These are phyloP conservation scores for Caradrina kadenii DNA, from an alignment of 2,888 invertebrate genomes.

Conservation along the genomic window DNA sequence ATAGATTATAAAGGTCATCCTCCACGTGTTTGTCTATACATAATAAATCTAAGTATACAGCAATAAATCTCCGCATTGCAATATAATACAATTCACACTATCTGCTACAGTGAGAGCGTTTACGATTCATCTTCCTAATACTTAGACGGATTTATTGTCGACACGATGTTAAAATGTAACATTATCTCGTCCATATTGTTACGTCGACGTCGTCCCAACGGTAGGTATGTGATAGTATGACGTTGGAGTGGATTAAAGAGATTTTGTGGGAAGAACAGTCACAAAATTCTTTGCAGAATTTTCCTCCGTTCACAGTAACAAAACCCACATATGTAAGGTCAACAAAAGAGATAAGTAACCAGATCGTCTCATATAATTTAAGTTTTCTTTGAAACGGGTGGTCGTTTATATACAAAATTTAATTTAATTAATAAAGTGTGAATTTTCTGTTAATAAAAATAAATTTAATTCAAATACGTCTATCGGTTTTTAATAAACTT, in stretches of 20 bases:
- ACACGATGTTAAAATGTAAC: constrained; percentile 43
- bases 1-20: not conserved
- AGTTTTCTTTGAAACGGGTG: too few relatives aligned
- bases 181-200: constrained; percentile 28
- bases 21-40: not conserved
- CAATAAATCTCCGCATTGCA: constrained; percentile 6
- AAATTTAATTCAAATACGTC: too few relatives aligned
- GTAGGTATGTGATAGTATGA: constrained; percentile 5
- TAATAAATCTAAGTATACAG: not conserved
- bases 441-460: too few relatives aligned
- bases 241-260: constrained; percentile 6
- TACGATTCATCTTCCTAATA: constrained; percentile 33
- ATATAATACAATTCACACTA: constrained; percentile 31
- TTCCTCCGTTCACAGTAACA: not conserved
- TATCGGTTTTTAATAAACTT: too few relatives aligned
- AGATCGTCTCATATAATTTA: too few relatives aligned
- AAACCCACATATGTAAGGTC: not conserved
- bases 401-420: too few relatives aligned
- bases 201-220: constrained; percentile 1
- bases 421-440: too few relatives aligned
- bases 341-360: too few relatives aligned
- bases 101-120: constrained; percentile 26
- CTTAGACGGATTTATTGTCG: constrained; percentile 40
- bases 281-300: not conserved
- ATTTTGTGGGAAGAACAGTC: constrained; percentile 6